Base-by-base conservation (phyloP, 2,113 vertebrate species). In the Chauna torquata region DNA sequence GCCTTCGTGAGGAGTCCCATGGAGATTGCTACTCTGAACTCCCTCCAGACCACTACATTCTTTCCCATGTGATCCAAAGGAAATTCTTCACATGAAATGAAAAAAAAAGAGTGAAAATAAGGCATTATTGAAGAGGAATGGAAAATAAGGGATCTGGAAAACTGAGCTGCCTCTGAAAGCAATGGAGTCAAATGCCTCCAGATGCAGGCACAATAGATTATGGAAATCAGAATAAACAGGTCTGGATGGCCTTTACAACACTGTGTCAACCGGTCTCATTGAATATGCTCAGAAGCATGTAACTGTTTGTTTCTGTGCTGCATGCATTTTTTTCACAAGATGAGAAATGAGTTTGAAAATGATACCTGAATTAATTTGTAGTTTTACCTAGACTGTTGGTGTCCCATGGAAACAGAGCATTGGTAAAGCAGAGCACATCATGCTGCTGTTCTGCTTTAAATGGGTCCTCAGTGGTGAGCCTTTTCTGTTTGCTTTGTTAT, bases 161-260 rank as follows among this genome's bases (percentile, higher is more conserved):
- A 82, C 27, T 5, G 65, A 71, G 38, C 84, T 75, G 55, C 59
- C 59, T 84, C 74, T 75, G 82, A 47, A 92, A 95, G 75, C 3
- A 2, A 12, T 7, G 7, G 57, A 94, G 70, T 79, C 84, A 82
- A 89, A 85, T 4, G 57, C 25, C 85, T 93, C 72, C 82, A 90
- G 85, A 81, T 88, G 65, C 84, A 92, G 84, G 65, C 57, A 78
- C 66, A 85, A 86, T 38, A 27, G 71, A 91, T 84, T 47, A 87
- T 92, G 86, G 93, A 94, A 94, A 95, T 64, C 16, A 49, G 74
- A 61, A 94, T 84, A 91, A 95, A 92, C 59, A 45, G 81, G 59
- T 30, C 57, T 81, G 84, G 93, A 17, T 76, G 95, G 74, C 84
- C 87, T 89, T 49, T 11, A 79, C 86, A 71, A 65, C 77, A 20